Evolutionary conservation across 2,113 vertebrate species (phyloP).

Genomic region (Xerus inauris): DNA sequence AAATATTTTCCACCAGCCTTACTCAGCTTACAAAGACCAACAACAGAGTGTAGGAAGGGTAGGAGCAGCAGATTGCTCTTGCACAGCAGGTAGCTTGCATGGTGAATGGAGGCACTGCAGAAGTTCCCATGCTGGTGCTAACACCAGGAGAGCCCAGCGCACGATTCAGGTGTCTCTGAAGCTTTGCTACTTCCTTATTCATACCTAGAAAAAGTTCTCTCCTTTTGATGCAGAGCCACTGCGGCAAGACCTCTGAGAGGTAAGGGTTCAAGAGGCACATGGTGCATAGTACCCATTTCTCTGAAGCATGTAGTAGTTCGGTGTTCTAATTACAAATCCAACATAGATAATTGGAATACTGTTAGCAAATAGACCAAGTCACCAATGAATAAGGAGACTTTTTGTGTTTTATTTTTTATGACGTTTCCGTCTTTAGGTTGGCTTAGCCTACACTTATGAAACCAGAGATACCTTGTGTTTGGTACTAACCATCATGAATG

Average conservation of each 20-base stretch:
- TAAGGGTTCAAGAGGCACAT: not conserved
- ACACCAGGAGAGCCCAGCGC: rapidly evolving
- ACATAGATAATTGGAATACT: rapidly evolving
- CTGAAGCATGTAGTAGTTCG: not conserved
- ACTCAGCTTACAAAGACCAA: too few relatives aligned
- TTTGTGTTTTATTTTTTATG: not conserved
- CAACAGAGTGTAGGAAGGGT: rapidly evolving
- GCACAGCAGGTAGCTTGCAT: too few relatives aligned
- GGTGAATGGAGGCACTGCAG: too few relatives aligned
- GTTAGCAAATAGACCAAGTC: not conserved
- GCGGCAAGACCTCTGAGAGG: rapidly evolving
- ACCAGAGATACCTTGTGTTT: conserved; percentile 89
- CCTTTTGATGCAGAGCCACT: not conserved
- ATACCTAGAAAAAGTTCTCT: not conserved
- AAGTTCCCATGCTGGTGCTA: rapidly evolving
- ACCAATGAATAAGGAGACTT: not conserved
- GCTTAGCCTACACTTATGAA: conserved; percentile 89
- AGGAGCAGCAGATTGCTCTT: too few relatives aligned
- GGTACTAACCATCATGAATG: conserved; percentile 91
- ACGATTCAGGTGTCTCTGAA: rapidly evolving
- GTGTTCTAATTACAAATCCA: not conserved
- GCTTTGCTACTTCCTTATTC: not conserved
- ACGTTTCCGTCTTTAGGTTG: conserved; percentile 83
- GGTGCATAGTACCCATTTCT: rapidly evolving
- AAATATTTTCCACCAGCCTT: not conserved